Evolutionary conservation across 2,888 invertebrate species (phyloP).

Genomic region (Punctoribates punctum): DNA sequence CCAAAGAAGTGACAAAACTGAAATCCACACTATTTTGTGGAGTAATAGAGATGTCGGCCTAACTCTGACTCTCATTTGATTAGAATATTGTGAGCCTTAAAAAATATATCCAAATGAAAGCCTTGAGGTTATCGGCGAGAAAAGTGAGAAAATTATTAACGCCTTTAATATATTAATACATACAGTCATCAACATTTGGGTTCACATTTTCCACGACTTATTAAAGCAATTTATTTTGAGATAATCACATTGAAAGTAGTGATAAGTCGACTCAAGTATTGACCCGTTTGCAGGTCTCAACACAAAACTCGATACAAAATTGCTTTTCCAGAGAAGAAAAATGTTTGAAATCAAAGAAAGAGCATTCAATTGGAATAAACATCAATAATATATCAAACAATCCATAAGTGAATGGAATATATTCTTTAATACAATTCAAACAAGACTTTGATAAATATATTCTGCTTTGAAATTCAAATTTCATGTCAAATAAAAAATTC

Average conservation of each 20-base stretch:
- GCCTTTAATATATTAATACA: constrained; percentile 1
- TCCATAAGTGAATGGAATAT: background rate
- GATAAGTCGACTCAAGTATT: background rate
- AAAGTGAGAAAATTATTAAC: constrained; percentile 18
- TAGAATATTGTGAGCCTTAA: background rate
- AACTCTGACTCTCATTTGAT: background rate
- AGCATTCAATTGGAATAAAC: constrained; percentile 16
- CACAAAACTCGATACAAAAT: background rate
- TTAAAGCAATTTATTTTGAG: background rate
- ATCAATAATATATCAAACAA: background rate
- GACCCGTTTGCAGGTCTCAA: constrained; percentile 1
- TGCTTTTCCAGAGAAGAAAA: background rate
- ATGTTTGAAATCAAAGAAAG: background rate
- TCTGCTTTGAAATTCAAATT: constrained; percentile 9
- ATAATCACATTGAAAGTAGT: background rate
- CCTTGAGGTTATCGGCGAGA: constrained; percentile 7
- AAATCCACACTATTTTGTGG: background rate
- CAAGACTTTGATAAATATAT: constrained; percentile 14
- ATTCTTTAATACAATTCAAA: background rate
- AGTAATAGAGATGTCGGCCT: background rate
- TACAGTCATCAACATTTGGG: background rate
- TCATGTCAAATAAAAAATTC: background rate
- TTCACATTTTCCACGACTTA: constrained; percentile 5
- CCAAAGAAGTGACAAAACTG: background rate
- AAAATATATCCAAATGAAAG: background rate